Evolutionary conservation across 1,140 invertebrate species (phyloP), one percentile per base, ranked within the genome.

Genomic region (Macrostomum lignano): DNA sequence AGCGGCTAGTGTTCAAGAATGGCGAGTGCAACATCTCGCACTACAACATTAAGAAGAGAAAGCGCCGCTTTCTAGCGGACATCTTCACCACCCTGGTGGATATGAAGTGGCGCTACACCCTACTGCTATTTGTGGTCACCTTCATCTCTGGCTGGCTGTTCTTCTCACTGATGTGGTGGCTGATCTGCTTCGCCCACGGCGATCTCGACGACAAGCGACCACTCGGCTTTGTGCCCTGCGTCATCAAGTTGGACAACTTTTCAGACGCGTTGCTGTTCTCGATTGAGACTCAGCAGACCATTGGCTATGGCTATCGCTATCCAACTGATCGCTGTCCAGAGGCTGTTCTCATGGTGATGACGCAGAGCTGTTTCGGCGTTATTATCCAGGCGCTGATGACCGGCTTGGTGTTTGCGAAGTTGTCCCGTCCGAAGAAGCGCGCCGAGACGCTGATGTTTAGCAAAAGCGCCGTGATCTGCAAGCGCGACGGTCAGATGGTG

Each of bases 81-180:
- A 73, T 78, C 52, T 77, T 76, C 46, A 74, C 76, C 25, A 70
- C 62, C 28, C 60, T 72, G 61, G 72, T 77, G 35, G 52, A 58
- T 30, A 49, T 55, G 31, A 52, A 54, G 38, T 64, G 62, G 62
- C 42, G 61, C 26, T 54, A 52, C 36, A 55, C 58, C 36, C 39
- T 61, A 26, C 40, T 56, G 31, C 35, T 64, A 5, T 64, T 63
- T 44, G 47, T 52, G 2, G 32, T 52, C 25, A 54, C 59, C 14
- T 64, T 63, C 43, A 46, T 56, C 21, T 40, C 51, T 22, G 56
- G 52, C 36, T 64, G 62, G 62, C 42, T 60, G 11, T 44, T 58
- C 33, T 64, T 64, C 43, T 62, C 53, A 7, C 40, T 60, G 10
- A 44, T 60, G 26, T 64, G 62, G 52, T 64, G 53, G 48, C 38